Evolutionary conservation across 37 sponge, comb jelly and placozoan genomes (phyloP).

Genomic region (Cladorhizidae sp.): DNA sequence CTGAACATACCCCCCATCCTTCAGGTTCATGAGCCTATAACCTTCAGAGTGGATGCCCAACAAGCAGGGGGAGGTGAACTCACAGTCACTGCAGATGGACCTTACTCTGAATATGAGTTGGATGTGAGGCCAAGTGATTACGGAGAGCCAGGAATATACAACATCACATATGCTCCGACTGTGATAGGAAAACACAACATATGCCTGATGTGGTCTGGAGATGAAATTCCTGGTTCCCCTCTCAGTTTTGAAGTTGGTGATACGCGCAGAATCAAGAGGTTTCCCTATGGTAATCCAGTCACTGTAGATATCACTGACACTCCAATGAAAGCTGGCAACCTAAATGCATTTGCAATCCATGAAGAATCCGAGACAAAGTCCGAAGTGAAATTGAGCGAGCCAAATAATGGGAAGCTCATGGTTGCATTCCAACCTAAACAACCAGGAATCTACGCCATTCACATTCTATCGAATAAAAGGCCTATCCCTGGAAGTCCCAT

Average conservation of each 20-base stretch:
- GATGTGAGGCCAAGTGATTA: conserved; percentile 36
- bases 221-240: conserved; percentile 62
- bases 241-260: conserved; percentile 60
- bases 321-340: conserved; percentile 44
- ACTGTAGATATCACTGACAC: conserved; percentile 44
- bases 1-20: conserved; percentile 28
- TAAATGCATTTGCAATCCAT: conserved; percentile 54
- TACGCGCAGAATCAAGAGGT: conserved; percentile 9
- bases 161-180: conserved; percentile 66
- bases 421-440: conserved; percentile 54
- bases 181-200: conserved; percentile 55
- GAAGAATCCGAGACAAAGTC: conserved; percentile 38
- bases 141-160: conserved; percentile 35
- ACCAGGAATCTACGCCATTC: conserved; percentile 61
- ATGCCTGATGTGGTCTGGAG: conserved; percentile 45
- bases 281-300: conserved; percentile 48
- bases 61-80: conserved; percentile 79
- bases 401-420: conserved; percentile 35
- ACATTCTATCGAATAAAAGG: conserved; percentile 26
- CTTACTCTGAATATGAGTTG: conserved; percentile 19
- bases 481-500: conserved; percentile 62
- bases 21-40: conserved; percentile 39
- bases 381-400: conserved; percentile 70
- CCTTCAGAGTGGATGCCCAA: conserved; percentile 56
- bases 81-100: conserved; percentile 53